Evolutionary conservation across 2,888 invertebrate genomes (phyloP).

Genomic region (Dinocampus coccinellae): DNA sequence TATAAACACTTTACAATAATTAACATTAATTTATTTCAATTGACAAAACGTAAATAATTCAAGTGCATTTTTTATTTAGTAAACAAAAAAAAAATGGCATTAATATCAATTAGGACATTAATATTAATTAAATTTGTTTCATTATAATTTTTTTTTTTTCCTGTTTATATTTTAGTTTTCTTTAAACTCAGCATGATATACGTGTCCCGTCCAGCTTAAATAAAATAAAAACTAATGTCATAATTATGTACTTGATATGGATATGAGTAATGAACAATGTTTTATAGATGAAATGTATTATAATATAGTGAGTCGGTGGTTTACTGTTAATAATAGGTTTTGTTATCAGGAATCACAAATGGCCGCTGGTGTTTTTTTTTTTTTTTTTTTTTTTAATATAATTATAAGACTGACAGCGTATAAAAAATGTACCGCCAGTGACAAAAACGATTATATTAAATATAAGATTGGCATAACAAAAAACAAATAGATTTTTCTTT

Average conservation of each 20-base stretch:
- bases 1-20: not conserved
- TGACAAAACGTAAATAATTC: not conserved
- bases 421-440: not conserved
- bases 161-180: not conserved
- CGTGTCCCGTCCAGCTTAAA: constrained; percentile 29
- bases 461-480: not conserved
- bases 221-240: not conserved
- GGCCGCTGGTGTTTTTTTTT: constrained; percentile 5
- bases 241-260: not conserved
- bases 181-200: not conserved
- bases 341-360: not conserved
- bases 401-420: constrained; percentile 17
- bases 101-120: not conserved
- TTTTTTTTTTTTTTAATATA: too few species aligned
- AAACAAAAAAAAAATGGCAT: not conserved
- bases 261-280: not conserved
- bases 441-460: not conserved
- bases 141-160: not conserved
- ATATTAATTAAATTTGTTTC: constrained; percentile 7
- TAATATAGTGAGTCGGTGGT: not conserved
- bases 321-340: not conserved
- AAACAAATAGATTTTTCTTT: not conserved
- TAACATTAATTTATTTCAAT: not conserved
- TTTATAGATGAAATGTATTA: not conserved
- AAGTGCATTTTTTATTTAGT: constrained; percentile 2